Evolutionary conservation across 2,113 vertebrate genomes (phyloP), one percentile per base, ranked within the genome.

Genomic region (Eurypyga helias): DNA sequence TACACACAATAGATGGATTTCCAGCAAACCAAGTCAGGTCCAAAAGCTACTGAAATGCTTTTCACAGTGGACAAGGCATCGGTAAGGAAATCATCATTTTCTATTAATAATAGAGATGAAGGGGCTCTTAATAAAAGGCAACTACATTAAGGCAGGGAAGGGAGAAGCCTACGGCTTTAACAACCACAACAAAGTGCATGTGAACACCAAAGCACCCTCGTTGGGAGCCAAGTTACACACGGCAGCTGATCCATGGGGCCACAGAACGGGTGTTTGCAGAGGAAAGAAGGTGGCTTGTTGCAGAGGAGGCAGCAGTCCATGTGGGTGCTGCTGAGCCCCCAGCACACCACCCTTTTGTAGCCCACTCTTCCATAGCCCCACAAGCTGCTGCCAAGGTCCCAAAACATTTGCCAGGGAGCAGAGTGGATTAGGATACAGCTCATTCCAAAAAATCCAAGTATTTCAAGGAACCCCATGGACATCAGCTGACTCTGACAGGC

Each of bases 41-140:
- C 13, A 5, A 62, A 65, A 75, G 34, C 55, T 26, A 15, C 76
- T 14, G 4, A 67, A 78, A 64, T 69, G 3, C 64, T 29, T 33
- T 36, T 61, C 34, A 4, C 29, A 26, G 41, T 0, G 13, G 45
- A 33, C 29, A 2, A 48, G 33, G 3, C 1, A 17, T 0, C 9
- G 13, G 28, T 16, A 38, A 83, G 45, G 72, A 73, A 92, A 81
- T 41, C 0, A 13, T 49, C 3, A 13, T 26, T 72, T 14, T 15
- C 38, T 60, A 11, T 45, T 41, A 4, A 34, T 41, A 55, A 4
- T 5, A 11, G 67, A 13, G 57, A 26, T 28, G 13, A 49, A 87
- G 79, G 64, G 21, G 24, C 12, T 81, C 20, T 54, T 34, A 8
- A 21, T 25, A 13, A 89, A 78, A 49, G 24, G 28, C 34, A 83